Evolutionary conservation across 2,888 invertebrate genomes (phyloP).

Genomic region (Encarsia formosa): DNA sequence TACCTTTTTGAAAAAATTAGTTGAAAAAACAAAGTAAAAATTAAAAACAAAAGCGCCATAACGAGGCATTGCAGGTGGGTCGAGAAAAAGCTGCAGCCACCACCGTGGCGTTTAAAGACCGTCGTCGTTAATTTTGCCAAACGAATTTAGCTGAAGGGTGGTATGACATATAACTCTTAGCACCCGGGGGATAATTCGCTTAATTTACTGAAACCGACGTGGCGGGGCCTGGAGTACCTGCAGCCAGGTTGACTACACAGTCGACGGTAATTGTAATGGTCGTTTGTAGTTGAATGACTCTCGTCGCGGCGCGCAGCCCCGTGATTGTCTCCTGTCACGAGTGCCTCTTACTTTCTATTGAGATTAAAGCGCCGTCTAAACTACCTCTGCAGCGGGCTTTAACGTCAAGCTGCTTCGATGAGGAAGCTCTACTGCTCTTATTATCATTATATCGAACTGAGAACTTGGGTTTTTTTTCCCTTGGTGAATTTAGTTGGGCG

Average conservation of each 20-base stretch:
- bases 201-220: slow-evolving; percentile 29
- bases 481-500: too few relatives aligned
- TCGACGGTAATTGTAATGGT: slow-evolving; percentile 46
- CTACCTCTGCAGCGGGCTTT: too few relatives aligned
- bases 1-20: too few relatives aligned
- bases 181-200: slow-evolving; percentile 24
- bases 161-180: slow-evolving; percentile 8
- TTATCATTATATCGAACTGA: too few relatives aligned
- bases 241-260: slow-evolving; percentile 3
- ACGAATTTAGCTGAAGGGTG: slow-evolving; percentile 10
- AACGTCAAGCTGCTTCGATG: too few relatives aligned
- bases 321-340: slow-evolving; percentile 38
- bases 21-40: too few relatives aligned
- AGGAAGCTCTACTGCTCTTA: too few relatives aligned
- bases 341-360: slow-evolving; percentile 35
- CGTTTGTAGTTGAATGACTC: slow-evolving; percentile 49
- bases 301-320: slow-evolving; percentile 34
- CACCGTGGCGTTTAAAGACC: neutral
- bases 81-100: neutral
- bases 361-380: slow-evolving; percentile 27
- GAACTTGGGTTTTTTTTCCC: too few relatives aligned
- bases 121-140: slow-evolving; percentile 19
- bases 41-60: too few relatives aligned
- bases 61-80: too few relatives aligned
- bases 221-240: slow-evolving; percentile 18